These are phyloP conservation scores for Amorpha juglandis DNA, from an alignment of 2,888 invertebrate species.

Conservation along the genomic window DNA sequence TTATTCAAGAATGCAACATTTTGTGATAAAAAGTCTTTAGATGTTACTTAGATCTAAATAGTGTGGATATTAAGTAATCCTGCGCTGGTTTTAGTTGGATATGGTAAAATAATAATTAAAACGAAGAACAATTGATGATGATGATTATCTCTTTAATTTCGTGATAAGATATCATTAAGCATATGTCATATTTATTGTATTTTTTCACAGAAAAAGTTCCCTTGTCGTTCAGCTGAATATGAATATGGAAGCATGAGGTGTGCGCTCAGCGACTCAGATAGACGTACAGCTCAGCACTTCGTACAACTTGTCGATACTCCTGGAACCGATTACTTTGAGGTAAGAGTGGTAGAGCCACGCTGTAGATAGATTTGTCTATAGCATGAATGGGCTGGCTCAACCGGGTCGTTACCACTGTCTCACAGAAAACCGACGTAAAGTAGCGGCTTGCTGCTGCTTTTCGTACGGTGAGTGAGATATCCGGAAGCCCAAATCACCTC, in stretches of 20 bases:
- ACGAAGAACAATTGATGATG: not conserved
- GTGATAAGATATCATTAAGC: too few species aligned
- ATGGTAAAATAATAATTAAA: conserved; percentile 8
- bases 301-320: conserved; percentile 95
- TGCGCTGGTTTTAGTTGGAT: not conserved
- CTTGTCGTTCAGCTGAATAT: conserved; percentile 96
- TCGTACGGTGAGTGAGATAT: too few species aligned
- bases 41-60: not conserved
- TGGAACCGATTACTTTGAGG: conserved; percentile 82
- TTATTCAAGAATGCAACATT: not conserved
- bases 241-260: conserved; percentile 97
- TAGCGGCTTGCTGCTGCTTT: too few species aligned
- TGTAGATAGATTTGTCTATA: too few species aligned
- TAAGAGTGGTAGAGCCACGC: too few species aligned
- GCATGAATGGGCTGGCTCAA: too few species aligned
- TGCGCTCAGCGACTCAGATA: conserved; percentile 94
- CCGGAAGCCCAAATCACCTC: too few species aligned
- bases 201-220: conserved; percentile 89
- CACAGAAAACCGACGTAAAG: too few species aligned
- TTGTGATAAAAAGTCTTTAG: not conserved
- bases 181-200: not conserved
- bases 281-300: conserved; percentile 93
- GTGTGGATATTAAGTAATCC: not conserved
- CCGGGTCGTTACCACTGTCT: too few species aligned
- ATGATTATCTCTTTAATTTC: too few species aligned